Evolutionary conservation across 2,888 invertebrate species (phyloP), one percentile per base, ranked within the genome.

Genomic region (Dromius quadrimaculatus): DNA sequence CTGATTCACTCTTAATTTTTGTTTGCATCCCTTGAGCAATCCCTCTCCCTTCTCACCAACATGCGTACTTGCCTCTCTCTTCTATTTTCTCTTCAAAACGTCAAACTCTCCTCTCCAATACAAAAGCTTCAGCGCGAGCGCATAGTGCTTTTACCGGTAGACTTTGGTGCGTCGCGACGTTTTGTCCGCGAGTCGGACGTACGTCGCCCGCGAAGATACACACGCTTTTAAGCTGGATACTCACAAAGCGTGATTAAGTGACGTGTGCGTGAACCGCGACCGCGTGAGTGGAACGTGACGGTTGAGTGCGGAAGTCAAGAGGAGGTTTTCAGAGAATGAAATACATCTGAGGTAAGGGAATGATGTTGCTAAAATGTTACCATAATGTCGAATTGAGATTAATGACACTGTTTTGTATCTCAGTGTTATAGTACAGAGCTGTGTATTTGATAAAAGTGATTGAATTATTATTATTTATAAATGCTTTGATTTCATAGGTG

Each of bases 121-220:
- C 47, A 9, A 23, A 28, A n/a, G 54, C 8, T 13, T 43, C 54
- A 11, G 11, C 54, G 54, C 28, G 19, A 15, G 54, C 41, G 23
- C 22, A 45, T 8, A 13, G 45, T 45, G 63, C 23, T 13, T 43
- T 43, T 4, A 11, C 2, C 23, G 8, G 45, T 45, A n/a, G 6
- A n/a, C n/a, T n/a, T n/a, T n/a, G n/a, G n/a, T n/a, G 41, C 28
- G 62, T 22, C 23, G 62, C 41, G 57, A 36, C 59, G 59, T 36
- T 17, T 6, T 0, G 0, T 1, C 22, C 22, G 20, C n/a, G 45
- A 63, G 63, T 63, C 63, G 63, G 63, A 43, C 23, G 63, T 17
- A 45, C 63, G 15, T 23, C 43, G 63, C 63, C 41, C 28, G 63
- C 32, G 28, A 11, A 28, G 45, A 41, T 23, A 28, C 57, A 28